Base-by-base conservation (phyloP, 1,140 invertebrate species). In the Drosophila mayri region DNA sequence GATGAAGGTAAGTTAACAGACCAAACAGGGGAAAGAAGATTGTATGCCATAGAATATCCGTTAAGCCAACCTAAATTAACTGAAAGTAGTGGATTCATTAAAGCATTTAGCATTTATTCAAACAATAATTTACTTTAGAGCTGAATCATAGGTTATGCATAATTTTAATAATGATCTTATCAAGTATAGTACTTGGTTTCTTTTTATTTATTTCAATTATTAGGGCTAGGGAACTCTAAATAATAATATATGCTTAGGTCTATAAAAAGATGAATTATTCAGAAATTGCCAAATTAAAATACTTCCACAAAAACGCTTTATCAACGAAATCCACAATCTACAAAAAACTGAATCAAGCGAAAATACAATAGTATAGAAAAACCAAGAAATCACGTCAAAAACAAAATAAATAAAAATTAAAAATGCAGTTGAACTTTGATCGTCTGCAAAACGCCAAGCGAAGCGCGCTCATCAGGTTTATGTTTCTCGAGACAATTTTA, bases 1-100 rank as follows among this genome's bases (percentile, higher is more conserved):
- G 81, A 91, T 76, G 87, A 90, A 66, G 81, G 85, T 67, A 76
- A 70, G 80, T 75, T 38, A 8, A 9, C 20, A 55, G 4, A n/a
- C 11, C 8, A 20, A 4, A n/a, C 9, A 9, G 8, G 8, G 32
- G 14, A 2, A 5, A 37, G 2, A 10, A 6, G 35, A 35, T 8
- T 18, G 3, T 18, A 18, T 6, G 8, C 11, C 22, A 22, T 14
- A 20, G 11, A 18, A 2, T n/a, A 18, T 8, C 0, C 8, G 1
- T 5, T n/a, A 49, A 10, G 44, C 1, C 2, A 46, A 47, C 9
- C 12, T 20, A 0, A 44, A 12, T 3, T 0, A 22, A 4, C 16
- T 43, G 2, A 4, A 18, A 20, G 12, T 22, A 12, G 43, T 22
- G 8, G 1, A 14, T 22, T 46, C 5, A 1, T 16, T 2, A 8